phyloP scores from a whole-genome alignment of 2,797 vertebrate genomes.

The Malurus leucopterus region DNA sequence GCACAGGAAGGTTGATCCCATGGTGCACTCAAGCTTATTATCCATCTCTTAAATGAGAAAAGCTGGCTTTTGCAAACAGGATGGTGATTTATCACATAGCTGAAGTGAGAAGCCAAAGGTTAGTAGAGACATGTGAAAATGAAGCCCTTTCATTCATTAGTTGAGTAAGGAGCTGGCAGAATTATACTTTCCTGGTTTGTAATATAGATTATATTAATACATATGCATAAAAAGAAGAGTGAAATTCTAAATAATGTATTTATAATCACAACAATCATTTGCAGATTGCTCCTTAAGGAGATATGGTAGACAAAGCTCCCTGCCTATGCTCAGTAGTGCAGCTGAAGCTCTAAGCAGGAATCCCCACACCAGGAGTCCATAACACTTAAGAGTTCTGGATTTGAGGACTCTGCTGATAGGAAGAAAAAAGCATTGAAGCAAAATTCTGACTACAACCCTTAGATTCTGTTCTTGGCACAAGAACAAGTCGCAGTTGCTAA shows the following conservation, averaged over 20 bases:
- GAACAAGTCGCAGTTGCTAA: not conserved
- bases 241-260: not conserved
- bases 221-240: not conserved
- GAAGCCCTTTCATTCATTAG: not conserved
- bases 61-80: not conserved
- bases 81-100: not conserved
- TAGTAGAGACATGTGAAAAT: not conserved
- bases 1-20: not conserved
- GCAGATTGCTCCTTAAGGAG: not conserved
- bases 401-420: not conserved
- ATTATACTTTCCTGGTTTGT: not conserved
- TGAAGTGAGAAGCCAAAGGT: not conserved
- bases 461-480: not conserved
- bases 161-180: not conserved
- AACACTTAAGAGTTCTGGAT: not conserved
- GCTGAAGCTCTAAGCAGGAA: not conserved
- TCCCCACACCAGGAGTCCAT: not conserved
- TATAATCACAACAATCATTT: not conserved
- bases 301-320: not conserved
- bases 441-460: not conserved
- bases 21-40: not conserved
- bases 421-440: not conserved
- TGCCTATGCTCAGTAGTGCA: not conserved
- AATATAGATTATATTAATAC: not conserved
- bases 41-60: not conserved